phyloP scores from a whole-genome alignment of 2,888 invertebrate genomes.

The Tetropium fuscum region DNA sequence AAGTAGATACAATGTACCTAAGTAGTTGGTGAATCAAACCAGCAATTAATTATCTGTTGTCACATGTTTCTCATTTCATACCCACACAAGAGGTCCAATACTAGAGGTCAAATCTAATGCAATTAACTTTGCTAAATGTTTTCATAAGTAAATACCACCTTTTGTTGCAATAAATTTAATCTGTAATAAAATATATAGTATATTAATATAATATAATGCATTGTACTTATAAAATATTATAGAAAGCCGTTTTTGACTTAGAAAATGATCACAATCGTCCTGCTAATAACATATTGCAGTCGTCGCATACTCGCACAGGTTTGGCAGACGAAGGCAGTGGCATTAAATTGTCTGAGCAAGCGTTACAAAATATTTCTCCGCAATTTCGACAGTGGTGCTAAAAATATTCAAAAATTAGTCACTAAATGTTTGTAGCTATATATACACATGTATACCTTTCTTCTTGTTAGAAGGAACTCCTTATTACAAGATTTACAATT shows the following conservation, averaged over 20 bases:
- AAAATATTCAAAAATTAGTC: no score
- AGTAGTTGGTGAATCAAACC: no score
- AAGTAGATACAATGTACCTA: no score
- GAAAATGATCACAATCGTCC: conserved; percentile 65
- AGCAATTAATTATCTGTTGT: no score
- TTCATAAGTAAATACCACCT: no score
- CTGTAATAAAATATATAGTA: conserved; percentile 36
- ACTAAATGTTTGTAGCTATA: no score
- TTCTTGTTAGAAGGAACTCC: conserved; percentile 90
- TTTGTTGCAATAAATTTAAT: no score
- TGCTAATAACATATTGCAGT: conserved; percentile 77
- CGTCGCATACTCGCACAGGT: conserved; percentile 95
- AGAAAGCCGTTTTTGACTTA: conserved; percentile 28
- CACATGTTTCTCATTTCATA: no score
- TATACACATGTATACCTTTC: conserved; percentile 80
- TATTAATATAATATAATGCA: conserved; percentile 34
- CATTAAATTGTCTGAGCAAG: conserved; percentile 93
- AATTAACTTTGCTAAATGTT: no score
- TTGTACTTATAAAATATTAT: conserved; percentile 26
- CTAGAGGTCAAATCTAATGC: no score
- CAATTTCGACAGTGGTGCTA: conserved; percentile 97
- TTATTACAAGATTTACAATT: conserved; percentile 88
- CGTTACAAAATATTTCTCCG: conserved; percentile 94
- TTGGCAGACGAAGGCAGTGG: conserved; percentile 83
- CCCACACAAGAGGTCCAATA: no score